Evolutionary conservation across 2,888 invertebrate species (phyloP).

Genomic region (Chrysopilus asiliformis): DNA sequence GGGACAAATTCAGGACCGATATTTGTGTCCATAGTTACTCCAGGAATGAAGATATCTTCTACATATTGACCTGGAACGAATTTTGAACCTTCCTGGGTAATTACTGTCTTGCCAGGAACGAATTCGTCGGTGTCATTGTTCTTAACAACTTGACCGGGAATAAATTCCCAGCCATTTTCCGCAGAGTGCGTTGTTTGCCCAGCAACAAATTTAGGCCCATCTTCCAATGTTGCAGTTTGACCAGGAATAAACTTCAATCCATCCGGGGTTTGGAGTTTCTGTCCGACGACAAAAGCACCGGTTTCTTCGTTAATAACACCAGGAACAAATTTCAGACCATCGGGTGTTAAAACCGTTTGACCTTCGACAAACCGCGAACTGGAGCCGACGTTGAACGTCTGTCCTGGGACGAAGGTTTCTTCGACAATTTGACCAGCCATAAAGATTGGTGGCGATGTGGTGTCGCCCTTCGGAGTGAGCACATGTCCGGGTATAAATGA

Average conservation of each 20-base stretch:
- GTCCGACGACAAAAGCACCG: constrained; percentile 46
- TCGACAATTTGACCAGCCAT: constrained; percentile 54
- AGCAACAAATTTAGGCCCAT: constrained; percentile 48
- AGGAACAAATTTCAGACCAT: constrained; percentile 48
- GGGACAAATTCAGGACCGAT: constrained; percentile 42
- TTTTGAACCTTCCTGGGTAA: constrained; percentile 46
- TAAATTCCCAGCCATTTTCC: constrained; percentile 44
- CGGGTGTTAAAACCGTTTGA: constrained; percentile 46
- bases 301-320: constrained; percentile 42
- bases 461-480: constrained; percentile 22
- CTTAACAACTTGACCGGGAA: constrained; percentile 46
- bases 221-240: constrained; percentile 45
- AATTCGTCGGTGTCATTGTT: constrained; percentile 42
- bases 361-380: constrained; percentile 46
- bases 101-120: constrained; percentile 49
- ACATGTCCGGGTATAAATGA: constrained; percentile 53
- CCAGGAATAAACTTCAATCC: constrained; percentile 46
- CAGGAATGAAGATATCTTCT: constrained; percentile 44
- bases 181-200: constrained; percentile 45
- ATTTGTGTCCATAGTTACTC: constrained; percentile 39
- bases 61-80: constrained; percentile 54
- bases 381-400: constrained; percentile 44
- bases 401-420: constrained; percentile 50
- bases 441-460: constrained; percentile 46
- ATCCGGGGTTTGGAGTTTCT: constrained; percentile 41